A percentile compares a stretch with the other conserved stretches of the same genome.
phyloP scores from a whole-genome alignment of 2,888 invertebrate species.

The Protula sp. region DNA sequence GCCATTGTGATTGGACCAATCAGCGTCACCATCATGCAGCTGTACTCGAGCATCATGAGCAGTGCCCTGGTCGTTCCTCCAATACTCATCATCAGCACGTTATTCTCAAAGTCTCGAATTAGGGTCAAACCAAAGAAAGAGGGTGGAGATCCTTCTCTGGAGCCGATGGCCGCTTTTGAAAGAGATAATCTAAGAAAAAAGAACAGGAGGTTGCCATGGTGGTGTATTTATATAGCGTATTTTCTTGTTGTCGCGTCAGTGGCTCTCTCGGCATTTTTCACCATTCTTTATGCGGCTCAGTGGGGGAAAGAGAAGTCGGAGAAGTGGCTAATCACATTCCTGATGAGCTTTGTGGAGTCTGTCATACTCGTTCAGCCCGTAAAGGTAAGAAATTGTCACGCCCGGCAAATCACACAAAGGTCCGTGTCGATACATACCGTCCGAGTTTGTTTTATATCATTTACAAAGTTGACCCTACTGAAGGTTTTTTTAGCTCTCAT shows the following conservation, averaged over 20 bases:
- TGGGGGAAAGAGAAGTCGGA: slow-evolving; percentile 54
- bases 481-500: too few relatives aligned
- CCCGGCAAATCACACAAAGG: too few relatives aligned
- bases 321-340: slow-evolving; percentile 51
- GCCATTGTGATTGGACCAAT: slow-evolving; percentile 17
- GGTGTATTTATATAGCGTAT: slow-evolving; percentile 14
- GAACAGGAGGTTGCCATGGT: slow-evolving; percentile 11
- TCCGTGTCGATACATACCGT: too few relatives aligned
- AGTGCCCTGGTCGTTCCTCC: slow-evolving; percentile 28
- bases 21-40: slow-evolving; percentile 17
- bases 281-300: slow-evolving; percentile 52
- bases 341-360: slow-evolving; percentile 35
- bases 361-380: slow-evolving; percentile 36
- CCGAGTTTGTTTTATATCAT: too few relatives aligned
- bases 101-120: slow-evolving; percentile 22
- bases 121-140: neutral
- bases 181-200: too few relatives aligned
- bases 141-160: neutral
- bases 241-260: slow-evolving; percentile 27
- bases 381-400: slow-evolving; percentile 32
- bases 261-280: slow-evolving; percentile 46
- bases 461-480: too few relatives aligned
- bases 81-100: slow-evolving; percentile 23
- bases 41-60: slow-evolving; percentile 30
- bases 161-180: neutral